phyloP scores from a whole-genome alignment of 2,797 vertebrate genomes.

The Thamnophis elegans region DNA sequence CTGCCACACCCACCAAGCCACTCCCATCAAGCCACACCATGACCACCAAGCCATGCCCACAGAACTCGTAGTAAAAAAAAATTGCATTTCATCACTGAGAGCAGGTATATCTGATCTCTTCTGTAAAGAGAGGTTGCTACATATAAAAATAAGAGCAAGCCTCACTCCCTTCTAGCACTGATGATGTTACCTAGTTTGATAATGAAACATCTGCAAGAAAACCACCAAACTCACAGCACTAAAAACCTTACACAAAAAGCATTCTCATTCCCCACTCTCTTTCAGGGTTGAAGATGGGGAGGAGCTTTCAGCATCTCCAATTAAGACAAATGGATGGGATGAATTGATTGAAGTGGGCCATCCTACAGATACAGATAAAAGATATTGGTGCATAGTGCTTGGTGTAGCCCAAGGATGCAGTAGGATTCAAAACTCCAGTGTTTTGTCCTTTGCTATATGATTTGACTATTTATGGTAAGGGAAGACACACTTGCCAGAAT shows the following conservation, averaged over 20 bases:
- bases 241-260: background rate
- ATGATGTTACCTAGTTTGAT: background rate
- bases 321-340: background rate
- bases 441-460: background rate
- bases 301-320: background rate
- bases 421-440: background rate
- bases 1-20: too few relatives aligned
- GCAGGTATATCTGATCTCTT: background rate
- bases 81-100: background rate
- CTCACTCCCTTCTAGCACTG: background rate
- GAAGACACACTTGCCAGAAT: background rate
- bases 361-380: background rate
- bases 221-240: background rate
- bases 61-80: too few relatives aligned
- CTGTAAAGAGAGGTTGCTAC: background rate
- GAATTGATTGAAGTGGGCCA: background rate
- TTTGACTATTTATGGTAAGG: background rate
- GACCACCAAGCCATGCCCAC: too few relatives aligned
- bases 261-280: background rate
- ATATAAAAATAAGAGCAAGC: too few relatives aligned
- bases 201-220: background rate
- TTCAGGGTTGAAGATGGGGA: background rate
- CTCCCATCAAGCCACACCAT: too few relatives aligned
- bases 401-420: background rate
- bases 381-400: background rate